phyloP scores from a whole-genome alignment of 2,797 vertebrate genomes.

The Sandelia bainsii region DNA sequence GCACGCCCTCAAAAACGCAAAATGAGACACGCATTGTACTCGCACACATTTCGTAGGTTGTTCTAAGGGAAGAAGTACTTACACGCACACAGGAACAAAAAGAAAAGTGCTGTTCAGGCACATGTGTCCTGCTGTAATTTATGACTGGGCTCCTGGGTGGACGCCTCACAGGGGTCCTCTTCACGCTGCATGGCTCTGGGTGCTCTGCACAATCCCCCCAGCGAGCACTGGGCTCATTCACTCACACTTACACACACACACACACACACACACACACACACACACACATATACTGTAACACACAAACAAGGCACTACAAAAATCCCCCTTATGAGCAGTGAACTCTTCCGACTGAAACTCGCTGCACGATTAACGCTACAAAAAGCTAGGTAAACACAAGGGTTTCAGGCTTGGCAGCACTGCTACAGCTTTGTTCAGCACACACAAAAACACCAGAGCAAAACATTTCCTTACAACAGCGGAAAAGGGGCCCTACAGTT shows the following conservation, averaged over 20 bases:
- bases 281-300: background rate
- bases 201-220: slow-evolving; percentile 70
- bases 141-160: slow-evolving; percentile 86
- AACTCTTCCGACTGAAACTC: slow-evolving; percentile 69
- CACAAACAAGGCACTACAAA: slow-evolving; percentile 60
- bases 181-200: slow-evolving; percentile 83
- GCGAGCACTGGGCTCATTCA: slow-evolving; percentile 46
- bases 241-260: slow-evolving; percentile 22
- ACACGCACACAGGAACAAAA: slow-evolving; percentile 44
- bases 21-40: slow-evolving; percentile 23
- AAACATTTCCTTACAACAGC: slow-evolving; percentile 52
- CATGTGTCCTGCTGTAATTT: slow-evolving; percentile 89
- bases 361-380: slow-evolving; percentile 74
- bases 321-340: slow-evolving; percentile 70
- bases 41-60: slow-evolving; percentile 6
- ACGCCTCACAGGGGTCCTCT: slow-evolving; percentile 89
- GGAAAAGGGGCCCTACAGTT: slow-evolving; percentile 45
- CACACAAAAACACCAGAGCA: slow-evolving; percentile 62
- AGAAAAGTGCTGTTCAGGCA: slow-evolving; percentile 83
- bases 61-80: slow-evolving; percentile 20
- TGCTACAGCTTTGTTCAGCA: slow-evolving; percentile 73
- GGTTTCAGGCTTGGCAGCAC: slow-evolving; percentile 78
- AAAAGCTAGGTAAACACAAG: slow-evolving; percentile 78
- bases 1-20: slow-evolving; percentile 15
- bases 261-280: slow-evolving; percentile 24